Percentiles rank a stretch among this genome's conserved stretches.
Conservation (phyloP, 2,888 invertebrate genomes). For the Synanthedon formicaeformis region DNA sequence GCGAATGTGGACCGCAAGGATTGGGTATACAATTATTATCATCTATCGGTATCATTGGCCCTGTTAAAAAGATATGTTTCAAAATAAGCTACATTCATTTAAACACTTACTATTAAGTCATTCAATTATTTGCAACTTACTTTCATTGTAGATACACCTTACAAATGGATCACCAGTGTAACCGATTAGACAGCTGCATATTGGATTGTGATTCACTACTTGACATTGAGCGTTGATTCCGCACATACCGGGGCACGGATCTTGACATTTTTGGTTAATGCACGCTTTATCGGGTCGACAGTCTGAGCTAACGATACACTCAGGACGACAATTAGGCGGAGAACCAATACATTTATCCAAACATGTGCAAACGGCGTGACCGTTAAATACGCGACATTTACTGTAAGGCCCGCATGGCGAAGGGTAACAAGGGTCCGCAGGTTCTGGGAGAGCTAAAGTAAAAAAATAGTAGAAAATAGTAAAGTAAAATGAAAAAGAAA, state of each 20-base stretch:
- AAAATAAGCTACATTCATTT: not conserved
- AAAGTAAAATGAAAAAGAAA: conserved; percentile 18
- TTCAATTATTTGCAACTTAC: conserved; percentile 54
- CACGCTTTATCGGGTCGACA: conserved; percentile 82
- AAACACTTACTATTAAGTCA: conserved; percentile 4
- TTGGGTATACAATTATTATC: conserved; percentile 76
- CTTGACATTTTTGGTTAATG: conserved; percentile 80
- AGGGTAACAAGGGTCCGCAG: conserved; percentile 77
- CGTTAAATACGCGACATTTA: conserved; percentile 77
- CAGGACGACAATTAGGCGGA: conserved; percentile 81
- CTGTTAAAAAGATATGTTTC: conserved; percentile 25
- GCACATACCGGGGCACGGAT: conserved; percentile 83
- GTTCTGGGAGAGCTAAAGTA: conserved; percentile 51
- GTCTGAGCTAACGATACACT: conserved; percentile 83
- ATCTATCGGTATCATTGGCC: conserved; percentile 42
- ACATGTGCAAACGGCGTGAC: conserved; percentile 83
- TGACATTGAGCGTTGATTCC: conserved; percentile 82
- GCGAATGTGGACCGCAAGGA: conserved; percentile 83
- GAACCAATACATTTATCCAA: conserved; percentile 78
- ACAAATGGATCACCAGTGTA: conserved; percentile 83
- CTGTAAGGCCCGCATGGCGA: conserved; percentile 85
- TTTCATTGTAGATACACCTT: conserved; percentile 74
- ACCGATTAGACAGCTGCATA: conserved; percentile 78
- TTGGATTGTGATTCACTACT: conserved; percentile 83
- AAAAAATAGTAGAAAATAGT: too few species aligned